Evolutionary conservation across 2,113 vertebrate genomes (phyloP).

Genomic region (Callopanchax toddi): DNA sequence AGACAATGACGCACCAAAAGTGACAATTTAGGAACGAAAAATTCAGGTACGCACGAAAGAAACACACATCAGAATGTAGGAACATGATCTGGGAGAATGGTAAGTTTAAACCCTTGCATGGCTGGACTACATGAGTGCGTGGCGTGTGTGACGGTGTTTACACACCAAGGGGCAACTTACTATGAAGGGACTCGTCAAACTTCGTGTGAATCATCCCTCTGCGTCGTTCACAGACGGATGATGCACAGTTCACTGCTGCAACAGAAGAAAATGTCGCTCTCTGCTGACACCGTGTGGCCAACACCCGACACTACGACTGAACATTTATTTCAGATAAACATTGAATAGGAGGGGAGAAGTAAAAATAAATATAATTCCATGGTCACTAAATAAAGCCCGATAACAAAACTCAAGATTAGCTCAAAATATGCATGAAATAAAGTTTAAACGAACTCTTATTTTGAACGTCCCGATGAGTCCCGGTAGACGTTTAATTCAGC

Average conservation of each 20-base stretch:
- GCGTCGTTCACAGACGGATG: constrained; percentile 35
- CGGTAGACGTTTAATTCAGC: too few relatives aligned
- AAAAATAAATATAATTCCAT: too few relatives aligned
- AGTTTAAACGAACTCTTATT: too few relatives aligned
- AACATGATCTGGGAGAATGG: background rate
- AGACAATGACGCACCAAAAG: constrained; percentile 2
- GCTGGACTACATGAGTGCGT: background rate
- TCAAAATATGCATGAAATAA: too few relatives aligned
- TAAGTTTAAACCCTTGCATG: background rate
- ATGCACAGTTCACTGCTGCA: constrained; percentile 21
- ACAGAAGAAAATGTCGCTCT: background rate
- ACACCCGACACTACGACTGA: background rate
- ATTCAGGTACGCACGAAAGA: background rate
- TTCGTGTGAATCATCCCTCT: constrained; percentile 11
- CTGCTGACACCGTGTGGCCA: constrained; percentile 35
- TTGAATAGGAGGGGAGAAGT: background rate
- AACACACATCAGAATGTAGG: too few relatives aligned
- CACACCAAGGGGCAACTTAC: background rate
- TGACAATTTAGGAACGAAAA: constrained; percentile 1
- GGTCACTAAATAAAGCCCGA: too few relatives aligned
- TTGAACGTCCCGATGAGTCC: too few relatives aligned
- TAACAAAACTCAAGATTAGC: too few relatives aligned
- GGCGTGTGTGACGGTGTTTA: background rate
- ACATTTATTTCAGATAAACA: background rate
- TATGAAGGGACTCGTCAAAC: constrained; percentile 22